These are phyloP conservation scores for Microtus californicus DNA, from an alignment of 2,797 vertebrate genomes.

Conservation along the genomic window DNA sequence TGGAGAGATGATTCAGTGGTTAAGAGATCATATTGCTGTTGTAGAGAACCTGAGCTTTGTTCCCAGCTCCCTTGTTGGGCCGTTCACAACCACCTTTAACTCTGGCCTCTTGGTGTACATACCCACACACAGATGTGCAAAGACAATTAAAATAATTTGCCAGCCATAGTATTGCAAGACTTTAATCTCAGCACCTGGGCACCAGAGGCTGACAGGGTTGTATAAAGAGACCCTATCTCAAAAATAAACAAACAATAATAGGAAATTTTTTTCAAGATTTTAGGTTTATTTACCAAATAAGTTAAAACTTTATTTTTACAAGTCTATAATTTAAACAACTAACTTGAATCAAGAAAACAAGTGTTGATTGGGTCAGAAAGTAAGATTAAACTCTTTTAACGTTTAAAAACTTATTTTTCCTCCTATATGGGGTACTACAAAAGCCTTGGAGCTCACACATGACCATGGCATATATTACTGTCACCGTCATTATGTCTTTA, in stretches of 20 bases:
- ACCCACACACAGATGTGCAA: not conserved
- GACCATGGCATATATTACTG: not conserved
- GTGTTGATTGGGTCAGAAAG: conserved; percentile 3
- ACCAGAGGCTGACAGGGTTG: not conserved
- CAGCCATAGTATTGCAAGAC: not conserved
- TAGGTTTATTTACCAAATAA: conserved; percentile 2
- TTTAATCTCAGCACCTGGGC: not conserved
- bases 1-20: not conserved
- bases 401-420: not conserved
- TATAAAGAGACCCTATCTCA: not conserved
- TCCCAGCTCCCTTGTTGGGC: not conserved
- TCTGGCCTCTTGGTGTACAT: not conserved
- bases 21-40: not conserved
- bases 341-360: conserved; percentile 38
- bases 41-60: not conserved
- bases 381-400: not conserved
- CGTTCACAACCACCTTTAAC: not conserved
- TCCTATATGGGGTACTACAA: not conserved
- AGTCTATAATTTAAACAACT: conserved; percentile 45
- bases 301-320: not conserved
- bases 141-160: not conserved
- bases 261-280: not conserved
- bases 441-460: not conserved
- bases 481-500: not conserved
- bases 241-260: not conserved